Base-by-base conservation (phyloP, 1,140 invertebrate genomes). In the Ctenoplectra terminalis region DNA sequence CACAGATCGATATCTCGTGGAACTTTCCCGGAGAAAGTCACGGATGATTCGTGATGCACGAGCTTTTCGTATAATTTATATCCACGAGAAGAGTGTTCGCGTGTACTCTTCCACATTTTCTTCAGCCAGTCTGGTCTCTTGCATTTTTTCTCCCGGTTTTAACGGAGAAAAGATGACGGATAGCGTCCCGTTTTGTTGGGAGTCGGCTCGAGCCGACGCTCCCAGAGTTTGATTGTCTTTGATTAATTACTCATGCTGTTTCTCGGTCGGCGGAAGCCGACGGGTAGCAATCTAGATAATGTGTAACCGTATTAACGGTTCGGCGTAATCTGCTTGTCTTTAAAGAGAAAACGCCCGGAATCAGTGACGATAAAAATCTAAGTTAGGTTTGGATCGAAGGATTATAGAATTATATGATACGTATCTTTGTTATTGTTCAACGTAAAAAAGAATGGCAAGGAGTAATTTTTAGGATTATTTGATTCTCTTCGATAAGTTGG, bases 151-250 rank as follows among this genome's bases (percentile, higher is more conserved):
- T 82, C 29, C 29, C 46, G 58, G 56, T 88, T 89, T 84, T 76
- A 86, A 87, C 81, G 74, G 52, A 48, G 71, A 71, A 58, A 74
- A 88, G 88, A 91, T 90, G 88, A 89, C 87, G 85, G 86, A 89
- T 90, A 88, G 80, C 69, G 85, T 80, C 76, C 71, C 86, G 89
- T 90, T 82, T 71, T 85, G 88, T 93, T 93, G 90, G 86, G 91
- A 92, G 91, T 92, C 74, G 61, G 82, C 63, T 69, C 34, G 63
- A 87, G 72, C 46, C 71, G 74, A 84, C 84, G 89, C 92, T 94
- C 92, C 92, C 93, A 93, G 90, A 90, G 86, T 93, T 92, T 93
- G 92, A 94, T 93, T 93, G 92, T 93, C 91, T 92, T 90, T 93
- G 92, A 94, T 94, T 93, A 92, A 93, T 94, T 92, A 89, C 90